Conservation (phyloP, 2,113 vertebrate species). For the Mesoclemmys tuberculata region DNA sequence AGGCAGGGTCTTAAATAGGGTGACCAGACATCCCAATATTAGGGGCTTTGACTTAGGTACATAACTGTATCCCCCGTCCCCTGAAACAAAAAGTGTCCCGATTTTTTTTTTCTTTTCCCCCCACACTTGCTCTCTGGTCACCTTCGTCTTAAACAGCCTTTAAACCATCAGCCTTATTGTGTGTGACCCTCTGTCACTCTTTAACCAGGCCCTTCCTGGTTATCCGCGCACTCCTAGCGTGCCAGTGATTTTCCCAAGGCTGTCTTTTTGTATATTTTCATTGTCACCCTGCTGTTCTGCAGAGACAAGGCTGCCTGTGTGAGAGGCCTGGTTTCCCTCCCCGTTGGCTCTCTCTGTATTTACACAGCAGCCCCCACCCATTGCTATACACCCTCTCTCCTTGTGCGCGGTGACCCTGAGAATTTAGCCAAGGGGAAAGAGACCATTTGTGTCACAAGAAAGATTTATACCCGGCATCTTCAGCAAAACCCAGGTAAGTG, state of each 20-base stretch:
- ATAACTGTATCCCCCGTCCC: too few relatives aligned
- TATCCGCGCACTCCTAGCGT: not conserved
- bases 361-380: not conserved
- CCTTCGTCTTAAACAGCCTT: not conserved
- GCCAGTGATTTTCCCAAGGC: not conserved
- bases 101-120: too few relatives aligned
- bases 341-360: not conserved
- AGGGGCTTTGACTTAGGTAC: too few relatives aligned
- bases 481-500: not conserved
- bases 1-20: not conserved
- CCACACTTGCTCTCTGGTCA: too few relatives aligned
- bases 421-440: constrained; percentile 60
- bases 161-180: accelerated
- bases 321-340: not conserved
- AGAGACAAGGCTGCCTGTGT: not conserved
- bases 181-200: not conserved
- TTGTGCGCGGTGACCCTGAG: not conserved
- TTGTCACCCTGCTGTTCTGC: accelerated
- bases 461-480: constrained; percentile 47
- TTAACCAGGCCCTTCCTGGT: not conserved
- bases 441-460: constrained; percentile 50
- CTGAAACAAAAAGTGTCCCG: too few relatives aligned
- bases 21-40: too few relatives aligned
- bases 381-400: not conserved
- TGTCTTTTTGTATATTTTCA: not conserved